These are phyloP conservation scores for Mactromeris polynyma DNA, from an alignment of 2,888 invertebrate species.

Conservation along the genomic window DNA sequence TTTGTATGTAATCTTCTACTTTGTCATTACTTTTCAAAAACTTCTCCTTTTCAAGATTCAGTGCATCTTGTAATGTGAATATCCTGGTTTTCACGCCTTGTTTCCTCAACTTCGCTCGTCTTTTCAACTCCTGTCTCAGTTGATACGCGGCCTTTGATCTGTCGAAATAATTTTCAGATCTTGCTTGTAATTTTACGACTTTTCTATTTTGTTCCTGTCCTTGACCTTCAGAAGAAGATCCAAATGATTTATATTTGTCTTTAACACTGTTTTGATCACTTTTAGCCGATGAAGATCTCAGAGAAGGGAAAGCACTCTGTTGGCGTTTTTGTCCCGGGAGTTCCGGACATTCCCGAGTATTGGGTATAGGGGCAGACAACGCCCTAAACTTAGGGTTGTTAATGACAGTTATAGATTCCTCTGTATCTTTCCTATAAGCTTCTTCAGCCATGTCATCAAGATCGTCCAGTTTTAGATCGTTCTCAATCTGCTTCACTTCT, in stretches of 20 bases:
- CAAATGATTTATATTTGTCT: neutral
- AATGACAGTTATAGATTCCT: neutral
- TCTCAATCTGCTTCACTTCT: conserved; percentile 48
- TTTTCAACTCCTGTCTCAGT: conserved; percentile 63
- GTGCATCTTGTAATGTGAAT: conserved; percentile 61
- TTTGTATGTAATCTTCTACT: conserved; percentile 62
- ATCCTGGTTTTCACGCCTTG: conserved; percentile 43
- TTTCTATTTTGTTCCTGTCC: conserved; percentile 26
- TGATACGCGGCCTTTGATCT: conserved; percentile 71
- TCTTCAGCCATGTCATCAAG: conserved; percentile 9
- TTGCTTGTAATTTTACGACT: neutral
- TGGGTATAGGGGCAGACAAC: conserved; percentile 51
- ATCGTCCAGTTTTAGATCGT: conserved; percentile 43
- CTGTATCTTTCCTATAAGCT: neutral
- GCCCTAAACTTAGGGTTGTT: conserved; percentile 17
- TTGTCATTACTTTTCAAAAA: conserved; percentile 62
- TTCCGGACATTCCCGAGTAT: conserved; percentile 47
- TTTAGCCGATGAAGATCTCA: neutral
- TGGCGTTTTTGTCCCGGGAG: conserved; percentile 53
- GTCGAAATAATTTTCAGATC: conserved; percentile 69
- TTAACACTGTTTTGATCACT: neutral
- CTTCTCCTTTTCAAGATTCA: conserved; percentile 60
- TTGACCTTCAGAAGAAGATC: neutral
- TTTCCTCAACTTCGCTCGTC: conserved; percentile 61
- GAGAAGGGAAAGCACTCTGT: conserved; percentile 59